Evolutionary conservation across 2,888 invertebrate species (phyloP), one percentile per base, ranked within the genome.

Genomic region (Odontothrips loti): DNA sequence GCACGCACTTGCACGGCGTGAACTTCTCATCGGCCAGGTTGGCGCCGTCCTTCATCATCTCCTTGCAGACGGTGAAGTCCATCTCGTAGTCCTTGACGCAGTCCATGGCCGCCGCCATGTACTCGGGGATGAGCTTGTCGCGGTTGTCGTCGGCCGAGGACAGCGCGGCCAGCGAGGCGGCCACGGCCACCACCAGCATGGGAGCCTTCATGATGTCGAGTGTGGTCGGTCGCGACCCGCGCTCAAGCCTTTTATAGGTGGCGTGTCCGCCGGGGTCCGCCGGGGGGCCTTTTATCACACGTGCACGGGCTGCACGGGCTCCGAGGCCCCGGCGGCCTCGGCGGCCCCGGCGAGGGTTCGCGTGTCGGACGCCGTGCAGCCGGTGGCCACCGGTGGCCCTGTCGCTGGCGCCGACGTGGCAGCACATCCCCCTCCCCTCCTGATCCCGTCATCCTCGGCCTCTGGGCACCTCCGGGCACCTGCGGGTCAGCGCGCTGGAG

Each of bases 41-140:
- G 11, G 12, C 27, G 11, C 68, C 68, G 11, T 75, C 68, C 68
- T 75, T 75, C 68, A 75, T 75, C 68, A 75, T 75, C 68, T 75
- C 68, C 68, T 75, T 75, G 68, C 68, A 75, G 23, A 75, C 68
- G 2, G 68, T 75, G 68, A 75, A 75, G 68, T 75, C 68, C 68
- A 75, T 75, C 68, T 75, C 68, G 68, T 75, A 75, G 68, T 75
- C 68, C 68, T 75, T 75, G 68, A 75, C 68, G 68, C 68, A 75
- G 27, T 75, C 68, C 68, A 75, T 75, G 68, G 68, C 27, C 11
- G 27, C 68, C 1, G 68, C 68, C 68, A 75, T 75, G 68, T 75
- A 75, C 68, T 75, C 68, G 23, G 68, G 68, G 27, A 75, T 75
- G 68, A 75, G 68, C 27, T 75, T 75, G 68, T 75, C 68, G 9